Base-by-base conservation (phyloP, 2,797 vertebrate genomes). In the Neolamprologus multifasciatus region DNA sequence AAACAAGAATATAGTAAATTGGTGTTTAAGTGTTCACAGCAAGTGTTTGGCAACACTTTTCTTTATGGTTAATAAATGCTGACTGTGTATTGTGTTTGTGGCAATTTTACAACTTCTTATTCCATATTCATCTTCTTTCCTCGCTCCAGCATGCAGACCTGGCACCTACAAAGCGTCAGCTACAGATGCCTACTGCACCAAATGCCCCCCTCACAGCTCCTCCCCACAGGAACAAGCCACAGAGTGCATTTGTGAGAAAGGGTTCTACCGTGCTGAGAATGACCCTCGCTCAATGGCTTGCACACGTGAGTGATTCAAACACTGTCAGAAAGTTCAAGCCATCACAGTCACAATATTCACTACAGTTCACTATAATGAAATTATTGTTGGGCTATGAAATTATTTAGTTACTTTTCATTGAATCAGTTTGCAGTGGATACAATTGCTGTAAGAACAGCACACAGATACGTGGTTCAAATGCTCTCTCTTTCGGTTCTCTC, bases 121-220 rank as follows among this genome's bases (percentile, higher is more conserved):
- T 29, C 10, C 11, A 19, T 55, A 10, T 80, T 17, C 45, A 1
- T 89, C 26, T 85, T 79, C 40, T 87, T 43, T 85, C 31, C 48
- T 80, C 31, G 2, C 54, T 86, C 6, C 91, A 96, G 96, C 96
- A 0, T 97, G 97, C 92, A 94, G 96, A 89, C 95, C 96, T 3
- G 97, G 97, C 40, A 97, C 95, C 83, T 97, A 97, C 94, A 97
- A 97, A 92, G 96, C 97, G 54, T 96, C 95, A 4, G 95, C 97
- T 84, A 96, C 95, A 9, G 97, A 97, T n/a, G 95, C 96, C 76
- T 96, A 96, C 95, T 97, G 97, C 93, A 95, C 94, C 88, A 97
- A 97, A 90, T 97, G 97, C 78, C 97, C 97, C 43, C 96, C 96
- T 5, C 96, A 97, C 92, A 97, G 97, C 92, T 96, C 93, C 62